Percentiles rank a stretch among this genome's conserved stretches.
These are phyloP conservation scores for Marasmarcha lunaedactyla DNA, from an alignment of 2,888 invertebrate species.

Conservation along the genomic window DNA sequence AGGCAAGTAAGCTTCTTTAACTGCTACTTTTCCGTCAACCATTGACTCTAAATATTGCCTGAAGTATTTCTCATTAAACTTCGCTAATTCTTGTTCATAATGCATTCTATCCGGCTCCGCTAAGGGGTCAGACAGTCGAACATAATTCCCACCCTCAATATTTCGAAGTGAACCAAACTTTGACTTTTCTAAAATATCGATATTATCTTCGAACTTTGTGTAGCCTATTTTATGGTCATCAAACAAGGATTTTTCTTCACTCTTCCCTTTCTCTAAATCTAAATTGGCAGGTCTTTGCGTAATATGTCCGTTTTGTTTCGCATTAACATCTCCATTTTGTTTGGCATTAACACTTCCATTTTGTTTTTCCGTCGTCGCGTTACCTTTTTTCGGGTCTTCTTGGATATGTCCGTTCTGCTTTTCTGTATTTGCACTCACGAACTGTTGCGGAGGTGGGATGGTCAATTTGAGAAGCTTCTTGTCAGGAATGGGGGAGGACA, in stretches of 20 bases:
- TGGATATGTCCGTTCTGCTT: conserved; percentile 18
- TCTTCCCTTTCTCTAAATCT: conserved; percentile 34
- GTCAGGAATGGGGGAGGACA: conserved; percentile 33
- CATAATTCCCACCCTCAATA: conserved; percentile 48
- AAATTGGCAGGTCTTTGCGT: conserved; percentile 40
- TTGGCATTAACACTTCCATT: conserved; percentile 23
- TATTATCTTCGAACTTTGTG: conserved; percentile 33
- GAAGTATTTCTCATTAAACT: conserved; percentile 56
- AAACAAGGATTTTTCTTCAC: conserved; percentile 24
- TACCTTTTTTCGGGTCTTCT: neutral
- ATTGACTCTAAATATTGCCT: conserved; percentile 39
- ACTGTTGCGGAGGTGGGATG: conserved; percentile 26
- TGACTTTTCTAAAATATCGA: conserved; percentile 43
- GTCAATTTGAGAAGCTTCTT: conserved; percentile 43
- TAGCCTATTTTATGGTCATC: conserved; percentile 31
- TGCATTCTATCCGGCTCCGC: conserved; percentile 44
- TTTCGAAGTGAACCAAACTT: conserved; percentile 59
- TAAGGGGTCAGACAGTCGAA: conserved; percentile 48
- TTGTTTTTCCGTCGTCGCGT: conserved; percentile 19
- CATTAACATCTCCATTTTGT: too few relatives aligned
- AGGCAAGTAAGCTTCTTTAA: conserved; percentile 54
- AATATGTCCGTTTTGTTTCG: conserved; percentile 19
- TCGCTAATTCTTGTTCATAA: conserved; percentile 54
- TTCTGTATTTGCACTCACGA: conserved; percentile 11
- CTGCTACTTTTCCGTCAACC: conserved; percentile 42